These are phyloP conservation scores for Pelochelys cantorii DNA, from an alignment of 2,797 vertebrate genomes.

Conservation along the genomic window DNA sequence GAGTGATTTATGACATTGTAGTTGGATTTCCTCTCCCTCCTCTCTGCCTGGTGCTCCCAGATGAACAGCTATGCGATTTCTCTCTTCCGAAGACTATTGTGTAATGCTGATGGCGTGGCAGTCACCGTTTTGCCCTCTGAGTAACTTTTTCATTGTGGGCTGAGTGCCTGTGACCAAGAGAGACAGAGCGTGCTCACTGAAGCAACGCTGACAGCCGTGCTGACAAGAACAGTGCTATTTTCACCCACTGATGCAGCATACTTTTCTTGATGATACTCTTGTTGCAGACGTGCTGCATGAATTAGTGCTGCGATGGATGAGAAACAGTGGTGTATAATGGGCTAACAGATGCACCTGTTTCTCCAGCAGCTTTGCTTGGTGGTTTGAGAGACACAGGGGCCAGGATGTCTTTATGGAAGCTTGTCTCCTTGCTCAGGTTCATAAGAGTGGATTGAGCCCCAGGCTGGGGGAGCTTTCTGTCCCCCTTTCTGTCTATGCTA, in stretches of 20 bases:
- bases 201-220: not conserved
- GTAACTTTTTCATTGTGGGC: not conserved
- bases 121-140: not conserved
- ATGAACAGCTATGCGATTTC: not conserved
- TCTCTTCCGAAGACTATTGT: not conserved
- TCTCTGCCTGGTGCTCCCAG: not conserved
- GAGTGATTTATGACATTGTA: not conserved
- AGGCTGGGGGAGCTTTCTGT: not conserved
- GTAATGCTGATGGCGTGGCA: not conserved
- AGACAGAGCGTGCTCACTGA: not conserved
- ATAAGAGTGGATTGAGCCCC: not conserved
- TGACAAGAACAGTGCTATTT: not conserved
- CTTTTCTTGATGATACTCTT: not conserved
- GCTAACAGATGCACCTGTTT: not conserved
- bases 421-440: not conserved
- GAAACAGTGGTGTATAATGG: not conserved
- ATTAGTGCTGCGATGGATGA: not conserved
- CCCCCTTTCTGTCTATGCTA: not conserved
- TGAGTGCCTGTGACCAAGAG: not conserved
- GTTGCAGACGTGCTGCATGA: not conserved
- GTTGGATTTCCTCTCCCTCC: not conserved
- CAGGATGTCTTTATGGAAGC: not conserved
- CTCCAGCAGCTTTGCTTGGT: not conserved
- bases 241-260: not conserved
- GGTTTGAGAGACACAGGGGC: not conserved